Evolutionary conservation across 2,797 vertebrate species (phyloP).

Genomic region (Chromis chromis): DNA sequence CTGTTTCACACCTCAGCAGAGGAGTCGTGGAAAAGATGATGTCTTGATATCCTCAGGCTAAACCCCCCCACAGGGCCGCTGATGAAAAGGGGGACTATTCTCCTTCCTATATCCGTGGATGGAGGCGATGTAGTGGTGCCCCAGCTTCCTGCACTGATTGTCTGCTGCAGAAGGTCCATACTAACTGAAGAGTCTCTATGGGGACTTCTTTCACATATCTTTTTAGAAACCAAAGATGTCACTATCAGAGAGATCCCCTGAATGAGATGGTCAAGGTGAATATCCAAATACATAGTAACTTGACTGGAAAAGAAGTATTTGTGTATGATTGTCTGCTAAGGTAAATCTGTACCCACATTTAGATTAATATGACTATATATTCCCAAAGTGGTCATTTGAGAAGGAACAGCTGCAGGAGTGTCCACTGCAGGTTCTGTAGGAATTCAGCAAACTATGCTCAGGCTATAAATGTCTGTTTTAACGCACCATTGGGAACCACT

Average conservation of each 20-base stretch:
- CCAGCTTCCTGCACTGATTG: constrained; percentile 6
- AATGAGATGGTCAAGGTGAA: no score
- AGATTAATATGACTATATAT: neutral
- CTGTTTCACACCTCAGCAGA: constrained; percentile 67
- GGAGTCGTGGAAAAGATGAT: constrained; percentile 64
- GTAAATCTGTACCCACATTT: no score
- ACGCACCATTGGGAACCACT: no score
- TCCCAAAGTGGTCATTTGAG: neutral
- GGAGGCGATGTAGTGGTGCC: constrained; percentile 15
- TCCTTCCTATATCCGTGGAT: constrained; percentile 13
- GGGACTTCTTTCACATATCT: neutral
- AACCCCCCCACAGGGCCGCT: constrained; percentile 48
- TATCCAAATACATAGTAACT: no score
- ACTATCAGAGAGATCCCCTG: no score
- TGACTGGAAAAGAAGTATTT: no score
- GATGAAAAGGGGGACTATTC: constrained; percentile 50
- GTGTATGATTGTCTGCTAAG: no score
- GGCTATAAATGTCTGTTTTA: no score
- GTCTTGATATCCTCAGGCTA: constrained; percentile 59
- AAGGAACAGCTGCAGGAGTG: neutral
- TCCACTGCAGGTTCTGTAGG: no score
- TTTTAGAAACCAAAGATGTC: no score
- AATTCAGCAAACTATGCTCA: no score
- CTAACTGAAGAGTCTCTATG: neutral
- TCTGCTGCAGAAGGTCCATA: constrained; percentile 4